A percentile compares a stretch with the other conserved stretches of the same genome.
Conservation (phyloP, 2,797 vertebrate species). For the Falco peregrinus region DNA sequence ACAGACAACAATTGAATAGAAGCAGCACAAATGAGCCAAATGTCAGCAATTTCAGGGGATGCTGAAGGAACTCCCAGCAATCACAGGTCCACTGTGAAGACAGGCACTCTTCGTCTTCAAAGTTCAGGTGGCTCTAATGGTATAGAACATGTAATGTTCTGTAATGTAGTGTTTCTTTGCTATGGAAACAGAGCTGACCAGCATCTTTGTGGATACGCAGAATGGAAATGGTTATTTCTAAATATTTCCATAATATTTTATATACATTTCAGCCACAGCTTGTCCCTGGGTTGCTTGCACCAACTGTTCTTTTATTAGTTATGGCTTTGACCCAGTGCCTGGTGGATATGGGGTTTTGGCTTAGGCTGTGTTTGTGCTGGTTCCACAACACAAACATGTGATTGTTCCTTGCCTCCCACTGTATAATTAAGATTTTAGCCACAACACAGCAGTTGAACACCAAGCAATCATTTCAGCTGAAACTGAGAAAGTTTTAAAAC, state of each 20-base stretch:
- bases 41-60: neutral
- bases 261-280: neutral
- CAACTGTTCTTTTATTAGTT: neutral
- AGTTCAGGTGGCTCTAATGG: neutral
- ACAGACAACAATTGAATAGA: constrained; percentile 46
- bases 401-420: neutral
- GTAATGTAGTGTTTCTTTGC: neutral
- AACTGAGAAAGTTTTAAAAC: neutral
- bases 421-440: neutral
- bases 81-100: neutral
- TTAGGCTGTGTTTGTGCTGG: neutral
- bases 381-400: neutral
- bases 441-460: neutral
- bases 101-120: neutral
- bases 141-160: neutral
- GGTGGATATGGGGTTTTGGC: neutral
- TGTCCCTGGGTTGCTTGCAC: neutral
- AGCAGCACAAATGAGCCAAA: constrained; percentile 30
- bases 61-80: constrained; percentile 12
- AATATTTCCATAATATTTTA: neutral
- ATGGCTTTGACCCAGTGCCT: neutral
- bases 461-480: neutral
- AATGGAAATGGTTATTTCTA: neutral
- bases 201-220: neutral
- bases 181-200: neutral